A percentile compares a stretch with the other conserved stretches of the same genome.
Evolutionary conservation across 2,888 invertebrate species (phyloP).

Genomic region (Blastobasis adustella): DNA sequence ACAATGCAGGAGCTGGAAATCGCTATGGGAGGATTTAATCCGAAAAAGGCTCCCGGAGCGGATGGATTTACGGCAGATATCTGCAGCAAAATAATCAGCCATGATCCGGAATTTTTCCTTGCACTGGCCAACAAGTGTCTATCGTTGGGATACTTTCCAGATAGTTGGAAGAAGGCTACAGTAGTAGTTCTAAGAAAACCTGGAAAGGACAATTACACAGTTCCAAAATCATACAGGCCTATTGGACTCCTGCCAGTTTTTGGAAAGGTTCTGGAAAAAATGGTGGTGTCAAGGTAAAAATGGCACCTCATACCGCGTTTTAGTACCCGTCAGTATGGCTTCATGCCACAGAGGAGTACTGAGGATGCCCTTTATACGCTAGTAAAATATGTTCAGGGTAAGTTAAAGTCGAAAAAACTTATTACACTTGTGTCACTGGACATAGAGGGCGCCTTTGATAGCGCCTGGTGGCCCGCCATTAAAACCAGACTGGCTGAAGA

Average conservation of each 20-base stretch:
- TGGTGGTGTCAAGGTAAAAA: too few relatives aligned
- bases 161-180: not conserved
- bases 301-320: not conserved
- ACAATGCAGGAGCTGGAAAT: slow-evolving; percentile 5
- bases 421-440: too few relatives aligned
- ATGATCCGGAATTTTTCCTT: not conserved
- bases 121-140: too few relatives aligned
- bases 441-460: too few relatives aligned
- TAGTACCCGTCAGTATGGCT: too few relatives aligned
- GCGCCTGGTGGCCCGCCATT: too few relatives aligned
- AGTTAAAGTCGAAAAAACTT: not conserved
- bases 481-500: too few relatives aligned
- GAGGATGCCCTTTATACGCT: not conserved
- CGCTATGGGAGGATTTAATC: slow-evolving; percentile 3
- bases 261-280: too few relatives aligned
- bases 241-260: too few relatives aligned
- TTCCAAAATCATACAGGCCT: too few relatives aligned
- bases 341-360: too few relatives aligned
- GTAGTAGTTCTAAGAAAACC: not conserved
- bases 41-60: slow-evolving; percentile 15
- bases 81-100: not conserved
- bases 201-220: too few relatives aligned
- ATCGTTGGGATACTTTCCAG: not conserved
- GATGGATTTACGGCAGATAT: slow-evolving; percentile 8
- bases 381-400: not conserved